These are phyloP conservation scores for Taphrorychus bicolor DNA, from an alignment of 2,888 invertebrate species.

Conservation along the genomic window DNA sequence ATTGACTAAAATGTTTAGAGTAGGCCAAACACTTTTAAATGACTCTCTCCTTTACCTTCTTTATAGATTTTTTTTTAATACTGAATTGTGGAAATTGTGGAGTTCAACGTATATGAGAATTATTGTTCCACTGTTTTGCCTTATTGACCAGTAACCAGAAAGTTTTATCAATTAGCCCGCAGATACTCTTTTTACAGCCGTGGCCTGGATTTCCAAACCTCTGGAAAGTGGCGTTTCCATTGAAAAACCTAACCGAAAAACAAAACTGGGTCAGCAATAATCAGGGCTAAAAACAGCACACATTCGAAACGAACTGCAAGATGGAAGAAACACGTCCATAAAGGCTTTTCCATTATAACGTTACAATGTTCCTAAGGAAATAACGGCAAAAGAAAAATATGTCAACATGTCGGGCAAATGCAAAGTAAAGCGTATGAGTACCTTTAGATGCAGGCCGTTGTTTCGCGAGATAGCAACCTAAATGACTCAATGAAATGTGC, in stretches of 20 bases:
- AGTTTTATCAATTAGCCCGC: too few relatives aligned
- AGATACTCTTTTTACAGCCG: too few relatives aligned
- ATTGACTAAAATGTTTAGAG: too few relatives aligned
- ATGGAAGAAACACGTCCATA: conserved; percentile 13
- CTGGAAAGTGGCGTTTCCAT: too few relatives aligned
- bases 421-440: conserved; percentile 35
- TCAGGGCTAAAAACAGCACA: not conserved
- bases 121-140: too few relatives aligned
- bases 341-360: conserved; percentile 42
- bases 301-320: conserved; percentile 25
- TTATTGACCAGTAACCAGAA: too few relatives aligned
- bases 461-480: conserved; percentile 39
- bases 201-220: too few relatives aligned
- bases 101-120: too few relatives aligned
- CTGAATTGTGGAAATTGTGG: too few relatives aligned
- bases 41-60: too few relatives aligned
- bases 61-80: too few relatives aligned
- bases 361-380: conserved; percentile 43
- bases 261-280: conserved; percentile 18
- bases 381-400: conserved; percentile 41
- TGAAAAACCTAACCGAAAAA: not conserved
- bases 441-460: conserved; percentile 39
- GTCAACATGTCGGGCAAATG: conserved; percentile 43
- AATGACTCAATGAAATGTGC: conserved; percentile 35
- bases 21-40: too few relatives aligned